A percentile compares a stretch with the other conserved stretches of the same genome.
Conservation (phyloP, 2,888 invertebrate genomes). For the Baronia brevicornis region DNA sequence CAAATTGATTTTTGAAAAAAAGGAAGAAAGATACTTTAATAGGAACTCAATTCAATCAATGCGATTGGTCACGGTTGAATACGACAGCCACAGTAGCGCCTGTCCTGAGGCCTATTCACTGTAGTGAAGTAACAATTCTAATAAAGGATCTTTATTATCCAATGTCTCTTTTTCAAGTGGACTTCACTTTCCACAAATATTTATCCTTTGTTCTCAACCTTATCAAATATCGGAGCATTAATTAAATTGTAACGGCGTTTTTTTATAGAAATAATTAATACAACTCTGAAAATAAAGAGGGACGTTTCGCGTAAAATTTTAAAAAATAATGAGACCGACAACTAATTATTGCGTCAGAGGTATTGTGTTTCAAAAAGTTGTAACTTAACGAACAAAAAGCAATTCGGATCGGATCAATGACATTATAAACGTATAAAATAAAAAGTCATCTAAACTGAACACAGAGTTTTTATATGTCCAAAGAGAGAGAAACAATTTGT, state of each 20-base stretch:
- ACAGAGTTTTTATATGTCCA: conserved; percentile 24
- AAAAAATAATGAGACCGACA: conserved; percentile 49
- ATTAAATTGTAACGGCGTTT: conserved; percentile 51
- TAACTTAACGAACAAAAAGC: conserved; percentile 20
- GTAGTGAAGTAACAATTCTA: conserved; percentile 9
- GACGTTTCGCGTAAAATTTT: conserved; percentile 52
- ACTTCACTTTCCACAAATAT: conserved; percentile 30
- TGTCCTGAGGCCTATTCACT: conserved; percentile 21
- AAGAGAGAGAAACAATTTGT: conserved; percentile 32
- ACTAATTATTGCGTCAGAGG: conserved; percentile 37
- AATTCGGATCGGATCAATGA: conserved; percentile 25
- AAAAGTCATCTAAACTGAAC: conserved; percentile 20
- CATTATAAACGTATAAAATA: conserved; percentile 27
- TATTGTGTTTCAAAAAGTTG: conserved; percentile 37
- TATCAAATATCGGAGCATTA: conserved; percentile 59
- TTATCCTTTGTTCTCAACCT: conserved; percentile 61
- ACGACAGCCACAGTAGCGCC: conserved; percentile 42
- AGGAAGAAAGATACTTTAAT: conserved; percentile 36
- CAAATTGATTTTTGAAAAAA: conserved; percentile 46
- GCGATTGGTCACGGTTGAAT: conserved; percentile 49
- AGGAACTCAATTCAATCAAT: conserved; percentile 67
- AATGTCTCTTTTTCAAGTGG: conserved; percentile 17
- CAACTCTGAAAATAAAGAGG: conserved; percentile 47
- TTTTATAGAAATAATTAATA: conserved; percentile 61
- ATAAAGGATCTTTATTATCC: too few relatives aligned